Evolutionary conservation across 2,797 vertebrate species (phyloP).

Genomic region (Coccyzus lansbergi): DNA sequence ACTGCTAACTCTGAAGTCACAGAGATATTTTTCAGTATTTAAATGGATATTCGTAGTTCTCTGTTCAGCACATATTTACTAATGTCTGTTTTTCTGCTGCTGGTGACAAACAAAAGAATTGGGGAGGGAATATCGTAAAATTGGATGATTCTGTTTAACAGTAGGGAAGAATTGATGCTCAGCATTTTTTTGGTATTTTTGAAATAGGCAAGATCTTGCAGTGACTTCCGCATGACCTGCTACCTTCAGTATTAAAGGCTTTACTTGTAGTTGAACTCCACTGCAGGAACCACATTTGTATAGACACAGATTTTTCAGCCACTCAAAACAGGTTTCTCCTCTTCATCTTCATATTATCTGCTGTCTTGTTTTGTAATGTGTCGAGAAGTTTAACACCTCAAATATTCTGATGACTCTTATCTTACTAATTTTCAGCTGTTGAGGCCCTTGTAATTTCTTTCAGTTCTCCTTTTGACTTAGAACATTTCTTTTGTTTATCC

Average conservation of each 20-base stretch:
- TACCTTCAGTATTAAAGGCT: neutral
- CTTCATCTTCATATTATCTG: neutral
- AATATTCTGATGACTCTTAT: neutral
- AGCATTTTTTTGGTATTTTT: neutral
- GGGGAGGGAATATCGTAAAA: constrained; percentile 3
- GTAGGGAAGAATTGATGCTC: neutral
- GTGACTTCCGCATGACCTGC: neutral
- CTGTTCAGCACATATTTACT: constrained; percentile 17
- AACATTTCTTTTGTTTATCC: neutral
- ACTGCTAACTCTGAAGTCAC: constrained; percentile 4
- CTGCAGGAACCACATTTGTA: neutral
- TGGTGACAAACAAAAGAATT: constrained; percentile 23
- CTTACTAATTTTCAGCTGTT: neutral
- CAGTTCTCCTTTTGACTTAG: neutral
- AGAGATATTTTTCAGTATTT: neutral
- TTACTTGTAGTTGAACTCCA: neutral
- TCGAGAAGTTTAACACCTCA: neutral
- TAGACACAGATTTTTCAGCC: neutral
- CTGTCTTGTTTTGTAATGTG: neutral
- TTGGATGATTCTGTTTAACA: neutral
- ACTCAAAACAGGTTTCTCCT: neutral
- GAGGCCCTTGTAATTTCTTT: neutral
- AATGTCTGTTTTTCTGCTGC: constrained; percentile 40
- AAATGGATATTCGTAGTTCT: constrained; percentile 40
- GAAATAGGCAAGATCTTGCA: neutral